Evolutionary conservation across 2,113 vertebrate genomes (phyloP).

Genomic region (Nerophis ophidion): DNA sequence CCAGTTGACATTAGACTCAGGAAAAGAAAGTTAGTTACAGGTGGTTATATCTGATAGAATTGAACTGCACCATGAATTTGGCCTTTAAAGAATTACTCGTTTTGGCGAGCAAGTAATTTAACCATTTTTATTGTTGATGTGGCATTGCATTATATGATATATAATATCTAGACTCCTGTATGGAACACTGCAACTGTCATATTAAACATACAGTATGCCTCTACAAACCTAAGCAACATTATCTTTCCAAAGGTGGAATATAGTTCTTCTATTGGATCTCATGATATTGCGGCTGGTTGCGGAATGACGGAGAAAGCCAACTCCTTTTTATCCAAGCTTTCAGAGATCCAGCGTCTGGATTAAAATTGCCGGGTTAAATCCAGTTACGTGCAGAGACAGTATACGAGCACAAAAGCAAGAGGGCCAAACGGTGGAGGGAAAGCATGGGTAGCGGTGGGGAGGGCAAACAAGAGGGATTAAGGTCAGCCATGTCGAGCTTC

Average conservation of each 20-base stretch:
- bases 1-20: no score
- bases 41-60: no score
- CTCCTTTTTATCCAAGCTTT: constrained; percentile 39
- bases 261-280: not conserved
- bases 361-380: constrained; percentile 61
- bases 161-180: no score
- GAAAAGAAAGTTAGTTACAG: not conserved
- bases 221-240: not conserved
- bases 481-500: constrained; percentile 70
- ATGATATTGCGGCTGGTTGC: not conserved
- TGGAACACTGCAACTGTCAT: no score
- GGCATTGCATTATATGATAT: no score
- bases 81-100: no score
- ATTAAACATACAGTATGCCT: no score
- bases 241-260: not conserved
- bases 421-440: constrained; percentile 22
- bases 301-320: constrained; percentile 11
- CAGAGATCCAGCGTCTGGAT: constrained; percentile 45
- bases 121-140: no score
- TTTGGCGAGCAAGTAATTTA: no score
- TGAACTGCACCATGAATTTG: no score
- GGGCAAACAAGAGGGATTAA: constrained; percentile 62
- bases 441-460: constrained; percentile 13
- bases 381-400: constrained; percentile 35
- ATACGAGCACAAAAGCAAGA: constrained; percentile 28